Conservation (phyloP, 2,113 vertebrate genomes). For the Microtus ochrogaster region DNA sequence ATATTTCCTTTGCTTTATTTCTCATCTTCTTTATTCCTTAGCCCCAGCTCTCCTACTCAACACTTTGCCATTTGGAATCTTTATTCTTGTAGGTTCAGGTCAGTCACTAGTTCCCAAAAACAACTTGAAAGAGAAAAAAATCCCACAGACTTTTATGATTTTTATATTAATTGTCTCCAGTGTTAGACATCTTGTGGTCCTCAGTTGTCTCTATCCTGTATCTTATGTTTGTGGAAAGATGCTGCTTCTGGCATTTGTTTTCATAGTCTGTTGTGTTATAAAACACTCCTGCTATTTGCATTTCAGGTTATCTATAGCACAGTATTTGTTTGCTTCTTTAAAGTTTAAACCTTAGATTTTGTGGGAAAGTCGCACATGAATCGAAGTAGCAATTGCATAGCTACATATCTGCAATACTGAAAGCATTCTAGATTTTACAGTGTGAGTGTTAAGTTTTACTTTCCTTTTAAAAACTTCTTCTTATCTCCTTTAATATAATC, state of each 20-base stretch:
- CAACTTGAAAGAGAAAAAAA: background rate
- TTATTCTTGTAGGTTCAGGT: background rate
- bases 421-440: background rate
- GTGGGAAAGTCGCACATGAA: background rate
- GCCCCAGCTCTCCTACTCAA: background rate
- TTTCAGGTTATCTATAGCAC: background rate
- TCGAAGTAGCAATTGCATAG: background rate
- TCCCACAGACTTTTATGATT: background rate
- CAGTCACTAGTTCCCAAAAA: background rate
- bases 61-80: too few species aligned
- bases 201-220: background rate
- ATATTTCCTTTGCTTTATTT: background rate
- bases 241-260: background rate
- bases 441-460: slow-evolving; percentile 23
- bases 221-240: background rate
- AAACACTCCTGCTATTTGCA: background rate
- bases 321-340: background rate
- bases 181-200: background rate
- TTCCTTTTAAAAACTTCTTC: background rate
- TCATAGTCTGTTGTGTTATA: background rate
- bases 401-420: background rate
- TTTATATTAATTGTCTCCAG: background rate
- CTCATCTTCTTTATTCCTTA: background rate
- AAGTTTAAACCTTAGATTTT: background rate
- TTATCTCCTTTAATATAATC: background rate